These are phyloP conservation scores for Tautogolabrus adspersus DNA, from an alignment of 2,113 vertebrate species.

Conservation along the genomic window DNA sequence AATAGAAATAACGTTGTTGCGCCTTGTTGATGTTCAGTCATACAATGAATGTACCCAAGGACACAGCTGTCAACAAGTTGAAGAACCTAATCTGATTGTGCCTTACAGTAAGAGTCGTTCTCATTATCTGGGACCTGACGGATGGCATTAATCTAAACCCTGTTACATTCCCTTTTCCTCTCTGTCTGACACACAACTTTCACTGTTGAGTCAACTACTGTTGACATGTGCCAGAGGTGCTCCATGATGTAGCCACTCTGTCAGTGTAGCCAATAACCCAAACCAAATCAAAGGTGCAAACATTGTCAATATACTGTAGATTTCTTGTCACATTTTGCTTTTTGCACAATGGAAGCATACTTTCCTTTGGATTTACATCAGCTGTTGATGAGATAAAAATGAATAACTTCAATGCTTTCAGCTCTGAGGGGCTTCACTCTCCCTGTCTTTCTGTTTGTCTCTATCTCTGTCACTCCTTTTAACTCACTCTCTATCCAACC, in stretches of 20 bases:
- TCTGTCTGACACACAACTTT: slow-evolving; percentile 41
- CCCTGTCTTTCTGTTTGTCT: no score
- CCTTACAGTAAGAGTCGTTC: slow-evolving; percentile 59
- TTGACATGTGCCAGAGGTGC: slow-evolving; percentile 34
- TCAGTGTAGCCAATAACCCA: neutral
- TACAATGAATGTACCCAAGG: slow-evolving; percentile 44
- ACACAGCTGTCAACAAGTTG: slow-evolving; percentile 65
- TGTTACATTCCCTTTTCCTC: slow-evolving; percentile 52
- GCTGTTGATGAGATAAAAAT: neutral
- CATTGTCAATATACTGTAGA: slow-evolving; percentile 1
- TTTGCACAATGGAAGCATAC: neutral
- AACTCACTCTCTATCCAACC: no score
- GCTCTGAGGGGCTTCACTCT: no score
- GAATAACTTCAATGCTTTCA: no score
- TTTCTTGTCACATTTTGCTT: neutral
- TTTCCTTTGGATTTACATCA: no score
- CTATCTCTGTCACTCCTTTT: no score
- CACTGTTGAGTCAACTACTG: slow-evolving; percentile 47
- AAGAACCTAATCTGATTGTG: slow-evolving; percentile 66
- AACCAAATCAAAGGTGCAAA: slow-evolving; percentile 1
- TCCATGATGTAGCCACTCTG: neutral
- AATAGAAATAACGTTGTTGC: slow-evolving; percentile 7
- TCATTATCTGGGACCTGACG: slow-evolving; percentile 66
- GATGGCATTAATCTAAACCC: slow-evolving; percentile 67
- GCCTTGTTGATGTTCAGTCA: slow-evolving; percentile 22